Conservation (phyloP, 2,797 vertebrate species). For the Siniperca undulata region DNA sequence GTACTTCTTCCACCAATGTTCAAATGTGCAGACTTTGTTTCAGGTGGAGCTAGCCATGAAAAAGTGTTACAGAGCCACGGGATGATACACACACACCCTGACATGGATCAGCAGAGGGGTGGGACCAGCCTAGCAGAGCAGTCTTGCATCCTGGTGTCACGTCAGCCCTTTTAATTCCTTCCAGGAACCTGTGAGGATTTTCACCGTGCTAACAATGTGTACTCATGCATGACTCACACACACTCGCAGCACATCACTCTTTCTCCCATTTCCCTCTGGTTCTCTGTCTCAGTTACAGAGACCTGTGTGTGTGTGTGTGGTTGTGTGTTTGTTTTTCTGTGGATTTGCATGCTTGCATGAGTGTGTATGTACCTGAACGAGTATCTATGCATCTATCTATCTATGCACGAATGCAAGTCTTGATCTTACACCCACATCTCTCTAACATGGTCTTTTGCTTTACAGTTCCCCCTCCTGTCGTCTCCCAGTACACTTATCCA, state of each 20-base stretch:
- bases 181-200: constrained; percentile 86
- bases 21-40: constrained; percentile 22
- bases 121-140: constrained; percentile 64
- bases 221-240: constrained; percentile 82
- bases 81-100: constrained; percentile 46
- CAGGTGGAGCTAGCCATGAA: constrained; percentile 10
- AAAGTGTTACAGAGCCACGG: constrained; percentile 9
- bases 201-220: constrained; percentile 83
- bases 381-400: background rate
- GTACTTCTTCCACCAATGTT: background rate
- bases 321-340: background rate
- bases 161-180: constrained; percentile 81
- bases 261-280: constrained; percentile 21
- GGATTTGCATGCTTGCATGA: background rate
- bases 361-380: constrained; percentile 7
- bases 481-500: constrained; percentile 15
- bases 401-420: constrained; percentile 6
- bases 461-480: constrained; percentile 21
- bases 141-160: constrained; percentile 86
- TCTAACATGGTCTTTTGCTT: constrained; percentile 26
- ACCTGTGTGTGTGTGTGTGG: background rate
- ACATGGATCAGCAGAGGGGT: constrained; percentile 59
- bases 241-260: constrained; percentile 13
- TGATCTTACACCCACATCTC: background rate
- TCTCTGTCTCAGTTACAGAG: background rate